Conservation (phyloP, 1,140 invertebrate genomes). For the Achatina immaculata region DNA sequence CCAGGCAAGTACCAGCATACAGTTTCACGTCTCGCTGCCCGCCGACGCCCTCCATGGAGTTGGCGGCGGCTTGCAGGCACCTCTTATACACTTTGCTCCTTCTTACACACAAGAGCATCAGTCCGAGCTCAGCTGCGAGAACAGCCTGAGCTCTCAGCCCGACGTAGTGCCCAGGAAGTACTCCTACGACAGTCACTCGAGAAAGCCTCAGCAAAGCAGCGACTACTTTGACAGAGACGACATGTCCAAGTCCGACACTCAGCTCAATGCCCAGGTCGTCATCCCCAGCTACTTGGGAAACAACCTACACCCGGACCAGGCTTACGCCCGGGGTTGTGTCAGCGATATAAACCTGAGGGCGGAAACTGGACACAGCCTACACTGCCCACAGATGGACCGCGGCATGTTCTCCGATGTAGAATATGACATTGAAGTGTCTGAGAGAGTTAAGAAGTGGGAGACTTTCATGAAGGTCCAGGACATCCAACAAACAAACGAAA, state of each 20-base stretch:
- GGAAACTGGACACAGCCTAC: slow-evolving; percentile 24
- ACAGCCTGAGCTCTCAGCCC: slow-evolving; percentile 6
- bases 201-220: slow-evolving; percentile 33
- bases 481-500: slow-evolving; percentile 8
- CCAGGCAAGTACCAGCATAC: slow-evolving; percentile 25
- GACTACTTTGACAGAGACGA: slow-evolving; percentile 51
- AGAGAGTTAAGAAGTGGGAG: slow-evolving; percentile 67
- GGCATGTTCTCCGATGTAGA: slow-evolving; percentile 69
- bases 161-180: slow-evolving; percentile 40
- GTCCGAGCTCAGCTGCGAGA: background rate
- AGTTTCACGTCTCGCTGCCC: slow-evolving; percentile 42
- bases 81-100: slow-evolving; percentile 15
- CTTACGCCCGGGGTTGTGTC: slow-evolving; percentile 31
- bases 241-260: slow-evolving; percentile 63
- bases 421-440: slow-evolving; percentile 66
- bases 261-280: slow-evolving; percentile 50
- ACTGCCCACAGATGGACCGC: slow-evolving; percentile 42
- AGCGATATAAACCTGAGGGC: slow-evolving; percentile 39
- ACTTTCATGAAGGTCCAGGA: slow-evolving; percentile 55
- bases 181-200: slow-evolving; percentile 45
- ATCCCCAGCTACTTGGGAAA: slow-evolving; percentile 35
- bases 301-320: slow-evolving; percentile 43
- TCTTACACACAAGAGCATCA: background rate
- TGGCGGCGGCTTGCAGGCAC: background rate
- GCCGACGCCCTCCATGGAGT: no score